These are phyloP conservation scores for Dendronephthya gigantea DNA, from an alignment of 64 coral and sea anemone genomes.

Conservation along the genomic window DNA sequence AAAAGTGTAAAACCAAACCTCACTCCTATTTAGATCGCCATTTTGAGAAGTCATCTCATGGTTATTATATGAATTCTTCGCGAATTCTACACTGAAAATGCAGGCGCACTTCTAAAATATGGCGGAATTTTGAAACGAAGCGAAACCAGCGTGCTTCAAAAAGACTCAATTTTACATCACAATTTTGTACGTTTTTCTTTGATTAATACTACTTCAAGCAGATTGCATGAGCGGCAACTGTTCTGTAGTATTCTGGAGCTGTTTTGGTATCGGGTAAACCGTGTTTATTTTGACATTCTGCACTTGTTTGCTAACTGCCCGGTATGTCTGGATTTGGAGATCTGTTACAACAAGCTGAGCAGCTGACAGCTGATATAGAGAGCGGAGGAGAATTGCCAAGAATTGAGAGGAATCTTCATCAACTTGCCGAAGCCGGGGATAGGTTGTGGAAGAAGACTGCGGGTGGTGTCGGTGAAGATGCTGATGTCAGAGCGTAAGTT, in stretches of 20 bases:
- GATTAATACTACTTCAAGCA: not conserved
- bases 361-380: constrained; percentile 92
- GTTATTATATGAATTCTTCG: not conserved
- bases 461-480: constrained; percentile 59
- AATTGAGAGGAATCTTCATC: constrained; percentile 87
- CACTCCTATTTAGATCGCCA: not conserved
- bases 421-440: constrained; percentile 77
- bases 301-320: not conserved
- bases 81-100: not conserved
- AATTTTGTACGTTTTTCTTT: not conserved
- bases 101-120: not conserved
- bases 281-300: not conserved
- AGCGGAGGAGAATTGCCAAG: constrained; percentile 83
- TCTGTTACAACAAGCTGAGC: constrained; percentile 83
- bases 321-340: constrained; percentile 55
- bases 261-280: not conserved
- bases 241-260: not conserved
- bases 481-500: constrained; percentile 96
- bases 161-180: not conserved
- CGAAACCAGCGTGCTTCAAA: not conserved
- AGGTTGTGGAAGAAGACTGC: constrained; percentile 70
- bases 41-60: not conserved
- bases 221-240: not conserved
- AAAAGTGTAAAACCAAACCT: not conserved
- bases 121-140: not conserved